Evolutionary conservation across 1,140 invertebrate species (phyloP).

Genomic region (Acromyrmex heyeri): DNA sequence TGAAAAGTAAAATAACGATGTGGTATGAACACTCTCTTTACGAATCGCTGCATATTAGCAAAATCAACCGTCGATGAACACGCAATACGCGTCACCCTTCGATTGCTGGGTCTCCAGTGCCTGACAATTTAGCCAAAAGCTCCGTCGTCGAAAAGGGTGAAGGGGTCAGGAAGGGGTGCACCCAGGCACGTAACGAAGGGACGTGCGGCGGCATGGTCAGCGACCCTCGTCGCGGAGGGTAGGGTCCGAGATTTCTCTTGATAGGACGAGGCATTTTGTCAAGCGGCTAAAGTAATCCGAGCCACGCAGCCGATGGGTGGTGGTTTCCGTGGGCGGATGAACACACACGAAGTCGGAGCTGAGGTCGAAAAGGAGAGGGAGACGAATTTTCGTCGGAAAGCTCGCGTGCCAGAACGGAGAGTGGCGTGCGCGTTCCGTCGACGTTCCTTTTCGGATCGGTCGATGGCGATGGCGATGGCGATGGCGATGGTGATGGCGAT

Average conservation of each 20-base stretch:
- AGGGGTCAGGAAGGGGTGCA: conserved; percentile 40
- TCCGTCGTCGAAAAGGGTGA: conserved; percentile 57
- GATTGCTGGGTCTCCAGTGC: conserved; percentile 53
- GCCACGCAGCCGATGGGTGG: conserved; percentile 59
- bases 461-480: conserved; percentile 50
- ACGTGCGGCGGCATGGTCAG: conserved; percentile 64
- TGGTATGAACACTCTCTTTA: neutral
- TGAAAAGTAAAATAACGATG: conserved; percentile 17
- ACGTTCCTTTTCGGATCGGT: conserved; percentile 66
- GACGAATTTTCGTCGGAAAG: conserved; percentile 68
- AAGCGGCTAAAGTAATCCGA: conserved; percentile 76
- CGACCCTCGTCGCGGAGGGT: conserved; percentile 68
- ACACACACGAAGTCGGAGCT: conserved; percentile 28
- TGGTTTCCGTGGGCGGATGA: conserved; percentile 70
- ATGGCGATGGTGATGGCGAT: conserved; percentile 3
- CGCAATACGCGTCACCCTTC: conserved; percentile 59
- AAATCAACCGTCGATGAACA: conserved; percentile 57
- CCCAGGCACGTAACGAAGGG: conserved; percentile 55
- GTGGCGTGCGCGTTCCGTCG: conserved; percentile 64
- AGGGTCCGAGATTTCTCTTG: conserved; percentile 76
- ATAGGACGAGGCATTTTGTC: conserved; percentile 80
- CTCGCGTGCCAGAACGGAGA: conserved; percentile 64
- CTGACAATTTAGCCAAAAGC: conserved; percentile 71
- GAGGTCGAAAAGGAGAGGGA: conserved; percentile 27
- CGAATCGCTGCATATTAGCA: conserved; percentile 43